A percentile compares a stretch with the other conserved stretches of the same genome.
These are phyloP conservation scores for Catocala sponsa DNA, from an alignment of 2,888 invertebrate species.

Conservation along the genomic window DNA sequence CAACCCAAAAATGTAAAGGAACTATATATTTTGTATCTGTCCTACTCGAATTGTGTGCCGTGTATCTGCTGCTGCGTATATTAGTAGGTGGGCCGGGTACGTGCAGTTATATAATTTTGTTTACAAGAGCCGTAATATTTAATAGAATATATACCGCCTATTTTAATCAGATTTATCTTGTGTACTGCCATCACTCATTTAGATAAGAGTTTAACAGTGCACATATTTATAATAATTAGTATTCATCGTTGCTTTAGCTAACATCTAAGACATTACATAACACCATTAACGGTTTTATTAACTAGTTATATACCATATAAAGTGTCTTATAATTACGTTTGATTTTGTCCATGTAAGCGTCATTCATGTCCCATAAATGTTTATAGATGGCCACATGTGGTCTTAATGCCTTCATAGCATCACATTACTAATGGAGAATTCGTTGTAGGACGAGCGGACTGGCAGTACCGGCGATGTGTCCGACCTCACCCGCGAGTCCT, in stretches of 20 bases:
- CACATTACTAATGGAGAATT: constrained; percentile 38
- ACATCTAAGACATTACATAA: not conserved
- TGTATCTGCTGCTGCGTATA: too few relatives aligned
- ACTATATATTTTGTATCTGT: too few relatives aligned
- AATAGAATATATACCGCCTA: constrained; percentile 41
- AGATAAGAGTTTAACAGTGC: constrained; percentile 62
- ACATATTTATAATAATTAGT: constrained; percentile 41
- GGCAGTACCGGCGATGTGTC: constrained; percentile 92
- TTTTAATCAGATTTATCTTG: constrained; percentile 56
- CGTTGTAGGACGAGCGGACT: constrained; percentile 85
- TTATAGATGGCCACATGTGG: constrained; percentile 3
- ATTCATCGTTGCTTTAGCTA: constrained; percentile 3
- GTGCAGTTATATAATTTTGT: constrained; percentile 2
- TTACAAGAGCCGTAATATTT: constrained; percentile 21
- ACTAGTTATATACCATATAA: too few relatives aligned
- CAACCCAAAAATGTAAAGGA: too few relatives aligned
- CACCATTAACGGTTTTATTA: not conserved
- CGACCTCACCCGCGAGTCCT: constrained; percentile 95
- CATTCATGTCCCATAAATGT: too few relatives aligned
- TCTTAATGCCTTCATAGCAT: constrained; percentile 15
- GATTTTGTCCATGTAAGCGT: too few relatives aligned
- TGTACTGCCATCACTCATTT: constrained; percentile 64
- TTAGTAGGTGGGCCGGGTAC: not conserved
- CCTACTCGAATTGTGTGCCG: too few relatives aligned
- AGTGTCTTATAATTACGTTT: too few relatives aligned